phyloP scores from a whole-genome alignment of 92 coral and sea anemone species.

The Galaxea fascicularis region DNA sequence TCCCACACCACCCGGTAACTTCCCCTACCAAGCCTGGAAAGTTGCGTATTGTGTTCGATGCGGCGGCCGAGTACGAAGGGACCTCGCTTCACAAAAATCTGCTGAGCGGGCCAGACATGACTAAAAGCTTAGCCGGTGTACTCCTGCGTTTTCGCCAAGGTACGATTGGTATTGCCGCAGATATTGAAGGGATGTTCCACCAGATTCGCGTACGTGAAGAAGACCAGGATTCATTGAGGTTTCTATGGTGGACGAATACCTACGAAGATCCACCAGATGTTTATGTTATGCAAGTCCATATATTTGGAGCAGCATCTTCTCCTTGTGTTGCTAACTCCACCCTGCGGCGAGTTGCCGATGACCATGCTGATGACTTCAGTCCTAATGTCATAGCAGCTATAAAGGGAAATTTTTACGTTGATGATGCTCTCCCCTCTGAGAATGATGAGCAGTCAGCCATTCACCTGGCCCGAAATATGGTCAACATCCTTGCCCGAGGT shows the following conservation, averaged over 20 bases:
- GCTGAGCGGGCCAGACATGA: slow-evolving; percentile 60
- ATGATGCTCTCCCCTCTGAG: slow-evolving; percentile 56
- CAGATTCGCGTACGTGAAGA: slow-evolving; percentile 62
- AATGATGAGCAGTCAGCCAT: slow-evolving; percentile 38
- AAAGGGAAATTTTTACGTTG: slow-evolving; percentile 65
- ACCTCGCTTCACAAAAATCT: slow-evolving; percentile 52
- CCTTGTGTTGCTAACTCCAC: slow-evolving; percentile 64
- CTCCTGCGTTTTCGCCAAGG: slow-evolving; percentile 64
- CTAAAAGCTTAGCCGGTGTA: slow-evolving; percentile 66
- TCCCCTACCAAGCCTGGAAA: slow-evolving; percentile 69
- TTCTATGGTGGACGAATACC: slow-evolving; percentile 66
- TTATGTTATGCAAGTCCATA: slow-evolving; percentile 67
- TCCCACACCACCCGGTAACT: slow-evolving; percentile 63
- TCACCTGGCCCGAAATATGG: slow-evolving; percentile 51
- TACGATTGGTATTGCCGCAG: slow-evolving; percentile 65
- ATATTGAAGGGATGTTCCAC: slow-evolving; percentile 68
- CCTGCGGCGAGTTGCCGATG: slow-evolving; percentile 53
- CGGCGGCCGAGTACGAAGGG: slow-evolving; percentile 56
- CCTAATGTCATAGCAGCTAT: slow-evolving; percentile 54
- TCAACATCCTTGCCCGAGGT: slow-evolving; percentile 48
- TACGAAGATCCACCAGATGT: slow-evolving; percentile 53
- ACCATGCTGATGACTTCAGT: slow-evolving; percentile 59
- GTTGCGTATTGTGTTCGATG: slow-evolving; percentile 61
- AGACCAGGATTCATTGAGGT: slow-evolving; percentile 70
- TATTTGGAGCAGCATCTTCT: slow-evolving; percentile 72